Evolutionary conservation across 2,888 invertebrate species (phyloP).

Genomic region (Cyrtodaria siliqua): DNA sequence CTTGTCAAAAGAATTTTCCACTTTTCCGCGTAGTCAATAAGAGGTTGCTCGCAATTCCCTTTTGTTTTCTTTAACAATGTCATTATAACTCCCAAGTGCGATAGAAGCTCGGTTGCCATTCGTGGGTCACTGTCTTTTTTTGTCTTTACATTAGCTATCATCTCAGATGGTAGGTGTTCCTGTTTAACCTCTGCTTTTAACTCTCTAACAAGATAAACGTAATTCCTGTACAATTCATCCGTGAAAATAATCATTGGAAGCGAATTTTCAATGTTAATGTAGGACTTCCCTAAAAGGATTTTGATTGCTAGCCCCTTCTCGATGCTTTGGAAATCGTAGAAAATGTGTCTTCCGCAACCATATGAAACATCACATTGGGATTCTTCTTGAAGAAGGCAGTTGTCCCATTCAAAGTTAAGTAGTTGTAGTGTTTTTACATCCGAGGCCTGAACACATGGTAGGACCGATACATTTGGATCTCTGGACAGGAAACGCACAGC

Average conservation of each 20-base stretch:
- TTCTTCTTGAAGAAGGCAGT: slow-evolving; percentile 34
- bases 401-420: slow-evolving; percentile 31
- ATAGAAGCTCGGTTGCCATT: slow-evolving; percentile 48
- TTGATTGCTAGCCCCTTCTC: slow-evolving; percentile 51
- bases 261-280: slow-evolving; percentile 18
- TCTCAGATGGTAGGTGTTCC: slow-evolving; percentile 41
- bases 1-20: slow-evolving; percentile 44
- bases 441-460: slow-evolving; percentile 28
- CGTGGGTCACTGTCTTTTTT: slow-evolving; percentile 40
- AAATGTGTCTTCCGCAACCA: slow-evolving; percentile 48
- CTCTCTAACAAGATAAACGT: slow-evolving; percentile 44
- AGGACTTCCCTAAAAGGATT: slow-evolving; percentile 47
- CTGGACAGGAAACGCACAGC: slow-evolving; percentile 39
- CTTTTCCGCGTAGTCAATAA: slow-evolving; percentile 58
- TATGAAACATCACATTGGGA: slow-evolving; percentile 52
- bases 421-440: slow-evolving; percentile 25
- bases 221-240: slow-evolving; percentile 66
- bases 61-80: slow-evolving; percentile 63
- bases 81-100: slow-evolving; percentile 61
- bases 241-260: slow-evolving; percentile 59
- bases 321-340: slow-evolving; percentile 62
- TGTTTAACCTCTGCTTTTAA: slow-evolving; percentile 43
- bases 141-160: slow-evolving; percentile 31
- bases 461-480: slow-evolving; percentile 6
- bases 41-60: slow-evolving; percentile 46